Base-by-base conservation (phyloP, 2,113 vertebrate species). In the Zosterops pallidus region DNA sequence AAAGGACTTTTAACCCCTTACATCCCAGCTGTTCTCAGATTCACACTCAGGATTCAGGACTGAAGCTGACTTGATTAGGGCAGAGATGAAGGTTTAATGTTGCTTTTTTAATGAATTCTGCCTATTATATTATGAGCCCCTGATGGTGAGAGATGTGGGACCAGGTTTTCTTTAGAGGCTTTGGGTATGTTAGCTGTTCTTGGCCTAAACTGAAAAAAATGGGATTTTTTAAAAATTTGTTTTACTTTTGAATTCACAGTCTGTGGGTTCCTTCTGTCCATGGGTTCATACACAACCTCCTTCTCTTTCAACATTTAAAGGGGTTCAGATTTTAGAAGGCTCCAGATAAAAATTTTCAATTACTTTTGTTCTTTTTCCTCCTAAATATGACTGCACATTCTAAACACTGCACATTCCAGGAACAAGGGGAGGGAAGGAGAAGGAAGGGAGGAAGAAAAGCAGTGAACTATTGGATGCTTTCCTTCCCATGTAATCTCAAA, bases 21-120 rank as follows among this genome's bases (percentile, higher is more conserved):
- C 49, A 4, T 9, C 29, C 55, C 88, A 72, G 60, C 41, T 71
- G 42, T 39, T 41, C 24, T 33, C 84, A 59, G 42, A 14, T 41
- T 64, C 57, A 50, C 31, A 16, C 31, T 14, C 0, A 0, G 35
- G 78, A 23, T 70, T 49, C 56, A 35, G 57, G 18, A 57, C 0
- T 59, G 65, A 83, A 53, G 75, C 49, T 83, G 57, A 41, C 39
- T 37, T 47, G 47, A 46, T 52, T 9, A 37, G 46, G 37, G 33
- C 57, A 86, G 42, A 83, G 29, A 19, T 37, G 69, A 70, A 12
- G 41, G 55, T 71, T 59, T 62, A 78, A 67, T 23, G 56, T 56
- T 69, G 3, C 28, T 78, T 56, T 56, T 60, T 20, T 39, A 39
- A 37, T 5, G 3, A 67, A 17, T 59, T 35, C 19, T 42, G 39